Base-by-base conservation (phyloP, 2,888 invertebrate species). In the Kryphioiulus occultus region DNA sequence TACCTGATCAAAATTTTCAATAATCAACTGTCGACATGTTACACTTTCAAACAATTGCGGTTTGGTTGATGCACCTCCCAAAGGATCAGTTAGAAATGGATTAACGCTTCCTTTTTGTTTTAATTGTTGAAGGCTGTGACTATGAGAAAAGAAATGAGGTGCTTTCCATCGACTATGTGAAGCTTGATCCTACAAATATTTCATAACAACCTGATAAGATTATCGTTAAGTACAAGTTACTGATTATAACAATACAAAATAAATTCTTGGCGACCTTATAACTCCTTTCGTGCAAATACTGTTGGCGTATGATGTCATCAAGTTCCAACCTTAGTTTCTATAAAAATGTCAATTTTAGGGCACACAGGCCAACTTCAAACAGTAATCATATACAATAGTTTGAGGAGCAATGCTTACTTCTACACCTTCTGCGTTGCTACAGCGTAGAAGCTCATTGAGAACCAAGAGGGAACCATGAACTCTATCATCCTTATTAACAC, bases 401-500 rank as follows among this genome's bases (percentile, higher is more conserved):
- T n/a, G n/a, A n/a, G n/a, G n/a, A n/a, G n/a, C n/a, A 17, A 19
- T 17, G 22, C 30, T 68, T 17, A 88, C 86, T 53, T 87, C 86
- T 17, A 92, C 92, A 86, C 92, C 91, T 88, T 94, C 94, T 0
- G 96, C 95, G 93, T 98, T 98, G 82, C 97, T 96, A 91, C 97
- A 97, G 88, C 98, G 94, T 22, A 99, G 93, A 2, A 99, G 93
- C 92, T 99, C 99, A 92, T 99, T 99, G 42, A 99, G 93, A 30
- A 99, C 96, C 68, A 99, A 93, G 19, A 99, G 93, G 0, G 97
- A 97, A 44, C 98, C 98, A 91, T 99, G 99, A 30, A 97, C 95
- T 91, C 96, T 95, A 91, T 99, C 99, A 90, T 99, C 99, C 89
- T 95, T 94, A 3, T 95, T 95, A 88, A 95, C 95, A 89, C 96